Evolutionary conservation across 35 echinoderm and acorn worm species (phyloP), one percentile per base, ranked within the genome.

Genomic region (Heliocidaris tuberculata): DNA sequence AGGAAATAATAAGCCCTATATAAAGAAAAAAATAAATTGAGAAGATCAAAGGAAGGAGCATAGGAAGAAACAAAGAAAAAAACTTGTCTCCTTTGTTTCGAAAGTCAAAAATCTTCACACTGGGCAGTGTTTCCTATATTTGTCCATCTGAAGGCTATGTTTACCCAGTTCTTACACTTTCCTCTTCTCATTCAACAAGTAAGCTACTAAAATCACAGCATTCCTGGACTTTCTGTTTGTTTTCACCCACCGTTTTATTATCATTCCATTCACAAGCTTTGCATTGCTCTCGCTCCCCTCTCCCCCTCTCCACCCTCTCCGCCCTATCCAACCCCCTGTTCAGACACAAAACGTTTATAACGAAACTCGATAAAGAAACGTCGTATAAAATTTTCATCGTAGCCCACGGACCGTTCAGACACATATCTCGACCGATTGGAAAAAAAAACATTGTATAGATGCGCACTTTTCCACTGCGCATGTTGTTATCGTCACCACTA

Each of bases 111-210:
- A n/a, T 7, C 27, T 27, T 4, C 65, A 42, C 65, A n/a, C 15
- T 78, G 65, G 65, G 21, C 65, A 78, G 65, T 78, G 27, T n/a
- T 78, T 78, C 65, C 65, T 78, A 7, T 78, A 78, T 78, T 24
- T 78, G 65, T n/a, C 65, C 17, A 78, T n/a, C 52, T 78, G 4
- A 27, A 78, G 65, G 65, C 21, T 27, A 78, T 78, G 65, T n/a
- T 78, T 70, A 70, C 13, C 60, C 27, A 21, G 15, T 78, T 24
- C 27, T 78, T 27, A 21, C n/a, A 78, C 15, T 78, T n/a, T 78
- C 65, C 65, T 78, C 65, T 78, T 78, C 65, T 78, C 65, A 78
- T 78, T 78, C 65, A n/a, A 78, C 65, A n/a, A n/a, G 65, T 19
- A 7, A 78, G 65, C 65, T 78, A 24, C 65, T 78, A 78, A 78